Base-by-base conservation (phyloP, 2,113 vertebrate genomes). In the Grammomys surdaster region DNA sequence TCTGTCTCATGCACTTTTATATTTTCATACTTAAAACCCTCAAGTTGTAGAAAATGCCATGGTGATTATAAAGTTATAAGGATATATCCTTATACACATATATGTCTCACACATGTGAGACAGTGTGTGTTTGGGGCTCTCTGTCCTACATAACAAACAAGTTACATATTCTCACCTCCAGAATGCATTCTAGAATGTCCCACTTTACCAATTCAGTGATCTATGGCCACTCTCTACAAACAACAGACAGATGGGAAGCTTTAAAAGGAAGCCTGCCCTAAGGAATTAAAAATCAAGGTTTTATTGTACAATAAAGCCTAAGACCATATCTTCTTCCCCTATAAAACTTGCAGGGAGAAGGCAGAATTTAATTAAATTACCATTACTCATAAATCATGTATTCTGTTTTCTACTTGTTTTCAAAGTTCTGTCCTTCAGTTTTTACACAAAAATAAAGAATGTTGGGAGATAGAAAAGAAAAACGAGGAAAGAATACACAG, bases 291-390 rank as follows among this genome's bases (percentile, higher is more conserved):
- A 94, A 88, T 76, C 56, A 91, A 95, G 77, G 75, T 91, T 97
- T 97, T 96, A 93, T 96, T 86, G 95, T 40, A 96, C 69, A 95
- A 96, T 92, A 85, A 96, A 97, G 73, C 94, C 86, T 54, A 93
- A 95, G 48, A 90, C 84, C 73, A n/a, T 96, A 96, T 96, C 87
- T 94, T 97, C 94, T 96, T 90, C 87, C 46, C 93, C 94, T 93
- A 81, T 97, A 95, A 95, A 97, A 81, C 88, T 92, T 97, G 60
- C 78, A 96, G 88, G 92, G 95, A 90, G 75, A 31, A 97, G 51
- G 16, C 93, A 94, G 96, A 97, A 92, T 96, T 95, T 97, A 95
- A 97, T 87, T 97, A 97, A 96, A 95, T 26, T 93, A 88, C 86
- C 92, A 95, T 95, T 95, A 94, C 82, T 88, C 54, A 84, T 80